Evolutionary conservation across 2,888 invertebrate species (phyloP), one percentile per base, ranked within the genome.

Genomic region (Drosophila eohydei): DNA sequence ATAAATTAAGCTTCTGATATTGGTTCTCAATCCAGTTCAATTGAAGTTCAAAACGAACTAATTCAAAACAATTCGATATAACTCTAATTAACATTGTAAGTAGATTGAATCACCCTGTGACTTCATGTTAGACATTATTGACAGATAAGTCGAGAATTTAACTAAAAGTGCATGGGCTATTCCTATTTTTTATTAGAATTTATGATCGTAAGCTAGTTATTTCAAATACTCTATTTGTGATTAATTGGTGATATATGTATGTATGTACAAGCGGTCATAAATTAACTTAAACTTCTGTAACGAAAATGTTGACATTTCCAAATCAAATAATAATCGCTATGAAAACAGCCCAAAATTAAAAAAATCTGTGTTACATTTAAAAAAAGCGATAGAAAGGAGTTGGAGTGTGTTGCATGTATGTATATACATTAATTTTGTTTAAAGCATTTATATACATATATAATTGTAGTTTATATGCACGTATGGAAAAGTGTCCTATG

Each of bases 91-190:
- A 38, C 16, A 51, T 57, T 62, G 21, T 32, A 46, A 28, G 9
- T 1, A 40, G 8, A 38, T 28, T 14, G 66, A 58, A 34, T 62
- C 79, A 71, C 81, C 79, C 81, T 79, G 74, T 74, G 56, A 21
- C 16, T 66, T 73, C 77, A 84, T 82, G 70, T 73, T 84, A 69
- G 63, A 74, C 69, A 80, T 76, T 80, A 63, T 81, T 78, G 74
- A 71, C 74, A 71, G 74, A 81, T 78, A 72, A 85, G 70, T 83
- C 74, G 74, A 88, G 71, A 83, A 79, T 87, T 74, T 69, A 71
- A 63, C 65, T 84, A 62, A 84, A 78, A 82, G 85, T 84, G 71
- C 72, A 87, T 80, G 80, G 69, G 56, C 65, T 79, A 80, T 78
- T 75, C 78, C 73, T 88, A 65, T 80, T 83, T 88, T 69, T 70